Evolutionary conservation across 2,113 vertebrate species (phyloP).

Genomic region (Numenius arquata): DNA sequence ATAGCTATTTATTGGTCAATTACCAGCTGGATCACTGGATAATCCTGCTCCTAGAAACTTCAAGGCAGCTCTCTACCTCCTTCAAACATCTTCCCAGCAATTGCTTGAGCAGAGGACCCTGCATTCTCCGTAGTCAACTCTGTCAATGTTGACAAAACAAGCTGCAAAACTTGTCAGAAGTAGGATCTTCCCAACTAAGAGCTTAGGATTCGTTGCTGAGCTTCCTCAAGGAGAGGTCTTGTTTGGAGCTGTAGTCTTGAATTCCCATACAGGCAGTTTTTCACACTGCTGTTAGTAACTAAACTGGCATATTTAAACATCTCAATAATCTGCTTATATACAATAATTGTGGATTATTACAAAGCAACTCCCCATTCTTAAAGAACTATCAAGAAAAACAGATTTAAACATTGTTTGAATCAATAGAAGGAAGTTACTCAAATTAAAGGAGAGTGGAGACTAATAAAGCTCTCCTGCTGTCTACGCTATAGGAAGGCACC

Average conservation of each 20-base stretch:
- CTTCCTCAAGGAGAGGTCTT: not conserved
- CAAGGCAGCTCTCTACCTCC: not conserved
- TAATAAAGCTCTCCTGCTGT: not conserved
- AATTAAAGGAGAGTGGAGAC: not conserved
- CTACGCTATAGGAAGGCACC: not conserved
- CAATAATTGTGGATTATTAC: not conserved
- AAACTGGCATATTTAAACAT: not conserved
- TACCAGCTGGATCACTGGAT: not conserved
- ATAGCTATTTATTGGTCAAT: not conserved
- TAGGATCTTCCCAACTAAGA: not conserved
- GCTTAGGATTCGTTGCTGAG: not conserved
- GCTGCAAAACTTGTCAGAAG: not conserved
- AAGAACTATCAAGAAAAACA: not conserved
- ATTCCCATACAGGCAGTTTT: not conserved
- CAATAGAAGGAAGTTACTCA: not conserved
- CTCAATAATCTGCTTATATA: not conserved
- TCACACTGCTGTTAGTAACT: not conserved
- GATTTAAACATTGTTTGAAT: not conserved
- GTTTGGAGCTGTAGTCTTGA: not conserved
- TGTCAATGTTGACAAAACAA: not conserved
- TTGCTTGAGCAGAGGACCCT: not conserved
- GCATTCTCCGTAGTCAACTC: rapidly evolving
- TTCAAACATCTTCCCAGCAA: not conserved
- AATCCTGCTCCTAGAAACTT: not conserved
- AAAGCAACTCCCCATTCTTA: not conserved